Percentiles rank a stretch among this genome's conserved stretches.
These are phyloP conservation scores for Epizoanthus stellaris DNA, from an alignment of 92 coral and sea anemone genomes.

Conservation along the genomic window DNA sequence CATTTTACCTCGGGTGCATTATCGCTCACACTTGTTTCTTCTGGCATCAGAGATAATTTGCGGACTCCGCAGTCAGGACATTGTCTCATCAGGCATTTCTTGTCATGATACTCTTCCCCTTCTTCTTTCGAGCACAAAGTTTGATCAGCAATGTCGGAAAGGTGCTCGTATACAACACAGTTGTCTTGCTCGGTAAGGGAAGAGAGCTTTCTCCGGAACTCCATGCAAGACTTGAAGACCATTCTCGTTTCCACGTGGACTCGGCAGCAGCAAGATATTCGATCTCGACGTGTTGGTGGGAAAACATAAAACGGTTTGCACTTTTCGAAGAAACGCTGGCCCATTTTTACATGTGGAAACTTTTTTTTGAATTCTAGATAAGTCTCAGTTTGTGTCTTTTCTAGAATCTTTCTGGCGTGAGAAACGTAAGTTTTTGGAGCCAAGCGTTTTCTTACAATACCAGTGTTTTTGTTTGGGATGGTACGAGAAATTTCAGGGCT, in stretches of 20 bases:
- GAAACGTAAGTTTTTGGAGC: slow-evolving; percentile 4
- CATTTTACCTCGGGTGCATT: background rate
- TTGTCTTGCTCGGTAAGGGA: too few species aligned
- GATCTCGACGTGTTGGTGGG: too few species aligned
- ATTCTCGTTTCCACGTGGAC: too few species aligned
- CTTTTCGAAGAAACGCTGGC: background rate
- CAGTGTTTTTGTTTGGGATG: slow-evolving; percentile 25
- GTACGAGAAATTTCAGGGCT: slow-evolving; percentile 13
- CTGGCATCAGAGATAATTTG: too few species aligned
- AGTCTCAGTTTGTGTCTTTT: background rate
- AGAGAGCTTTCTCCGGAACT: too few species aligned
- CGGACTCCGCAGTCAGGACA: background rate
- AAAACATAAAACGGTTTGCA: too few species aligned
- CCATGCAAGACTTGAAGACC: too few species aligned
- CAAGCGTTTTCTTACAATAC: slow-evolving; percentile 30
- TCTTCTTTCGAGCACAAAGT: slow-evolving; percentile 20
- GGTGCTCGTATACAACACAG: background rate
- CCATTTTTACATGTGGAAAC: slow-evolving; percentile 23
- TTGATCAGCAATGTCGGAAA: background rate
- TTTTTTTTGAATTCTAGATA: slow-evolving; percentile 26
- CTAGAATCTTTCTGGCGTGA: slow-evolving; percentile 28
- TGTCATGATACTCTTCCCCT: background rate
- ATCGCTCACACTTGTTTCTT: background rate
- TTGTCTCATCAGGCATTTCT: slow-evolving; percentile 17
- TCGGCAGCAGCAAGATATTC: too few species aligned